Conservation (phyloP, 2,797 vertebrate genomes). For the Luscinia luscinia region DNA sequence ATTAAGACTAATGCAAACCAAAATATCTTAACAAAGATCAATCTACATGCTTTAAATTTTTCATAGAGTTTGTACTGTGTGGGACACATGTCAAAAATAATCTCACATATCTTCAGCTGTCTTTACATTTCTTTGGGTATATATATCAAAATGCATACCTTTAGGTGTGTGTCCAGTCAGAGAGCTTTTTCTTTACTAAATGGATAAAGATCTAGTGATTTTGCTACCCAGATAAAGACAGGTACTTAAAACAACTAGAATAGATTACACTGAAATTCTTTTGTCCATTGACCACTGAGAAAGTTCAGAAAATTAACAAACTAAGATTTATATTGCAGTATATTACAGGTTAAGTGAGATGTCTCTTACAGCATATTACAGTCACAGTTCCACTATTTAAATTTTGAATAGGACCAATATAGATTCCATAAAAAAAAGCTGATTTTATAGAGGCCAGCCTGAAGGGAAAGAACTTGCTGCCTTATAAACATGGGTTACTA, state of each 20-base stretch:
- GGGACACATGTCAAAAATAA: background rate
- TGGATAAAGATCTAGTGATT: background rate
- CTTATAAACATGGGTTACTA: background rate
- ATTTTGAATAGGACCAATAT: background rate
- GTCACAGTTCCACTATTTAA: background rate
- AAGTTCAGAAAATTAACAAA: background rate
- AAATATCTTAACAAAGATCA: background rate
- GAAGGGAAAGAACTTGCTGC: background rate
- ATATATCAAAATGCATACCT: background rate
- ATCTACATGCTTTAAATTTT: background rate
- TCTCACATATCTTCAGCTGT: background rate
- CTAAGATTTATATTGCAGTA: background rate
- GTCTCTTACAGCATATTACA: background rate
- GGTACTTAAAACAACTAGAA: background rate
- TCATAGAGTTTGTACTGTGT: background rate
- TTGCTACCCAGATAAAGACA: background rate
- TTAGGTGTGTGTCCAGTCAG: background rate
- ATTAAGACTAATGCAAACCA: background rate
- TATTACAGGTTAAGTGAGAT: background rate
- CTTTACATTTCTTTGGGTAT: background rate
- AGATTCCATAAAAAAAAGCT: background rate
- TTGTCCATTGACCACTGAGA: background rate
- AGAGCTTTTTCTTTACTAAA: background rate
- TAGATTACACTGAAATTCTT: background rate
- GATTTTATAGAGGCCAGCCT: background rate